Base-by-base conservation (phyloP, 2,797 vertebrate genomes). In the Eulemur albifrons region DNA sequence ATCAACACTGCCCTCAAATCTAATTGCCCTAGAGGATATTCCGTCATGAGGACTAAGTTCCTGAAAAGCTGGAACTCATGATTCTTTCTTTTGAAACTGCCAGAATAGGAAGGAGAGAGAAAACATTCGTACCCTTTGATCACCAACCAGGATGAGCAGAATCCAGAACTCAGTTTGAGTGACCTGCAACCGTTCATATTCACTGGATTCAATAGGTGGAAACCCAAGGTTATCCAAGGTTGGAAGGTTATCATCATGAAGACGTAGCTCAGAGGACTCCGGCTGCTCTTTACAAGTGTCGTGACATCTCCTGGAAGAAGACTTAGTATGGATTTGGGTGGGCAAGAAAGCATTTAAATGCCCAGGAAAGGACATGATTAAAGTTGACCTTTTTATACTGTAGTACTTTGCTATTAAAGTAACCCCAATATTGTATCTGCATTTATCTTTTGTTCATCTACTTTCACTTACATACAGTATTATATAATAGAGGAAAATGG, bases 391-490 rank as follows among this genome's bases (percentile, higher is more conserved):
- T 98, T 97, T 96, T 97, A 79, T 96, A 97, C 50, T 38, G 70
- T 95, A 97, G 95, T 93, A 94, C 88, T 96, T 90, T 50, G 87
- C 91, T 97, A 88, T 97, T 97, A 92, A 92, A 96, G 89, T 87
- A 96, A 97, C 97, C 96, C 93, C 97, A 95, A 59, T 98, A 92
- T 92, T 87, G 81, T 97, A 96, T 97, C 89, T 97, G 94, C 98
- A 87, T 98, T 97, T 96, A 95, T 97, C 96, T 92, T 21, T 80
- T 93, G 87, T 90, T 97, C 70, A 84, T 81, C 80, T 97, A 54
- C 18, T 25, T 97, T 98, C 94, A 98, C 97, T 96, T 97, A 95
- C 97, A 95, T 95, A 93, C 98, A 97, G 97, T 97, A 97, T 98
- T 98, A 97, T 97, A 96, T 96, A 94, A 59, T 94, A 97, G 84